Percentiles rank a stretch among this genome's conserved stretches.
Conservation (phyloP, 1,140 invertebrate genomes). For the Zaprionus inermis region DNA sequence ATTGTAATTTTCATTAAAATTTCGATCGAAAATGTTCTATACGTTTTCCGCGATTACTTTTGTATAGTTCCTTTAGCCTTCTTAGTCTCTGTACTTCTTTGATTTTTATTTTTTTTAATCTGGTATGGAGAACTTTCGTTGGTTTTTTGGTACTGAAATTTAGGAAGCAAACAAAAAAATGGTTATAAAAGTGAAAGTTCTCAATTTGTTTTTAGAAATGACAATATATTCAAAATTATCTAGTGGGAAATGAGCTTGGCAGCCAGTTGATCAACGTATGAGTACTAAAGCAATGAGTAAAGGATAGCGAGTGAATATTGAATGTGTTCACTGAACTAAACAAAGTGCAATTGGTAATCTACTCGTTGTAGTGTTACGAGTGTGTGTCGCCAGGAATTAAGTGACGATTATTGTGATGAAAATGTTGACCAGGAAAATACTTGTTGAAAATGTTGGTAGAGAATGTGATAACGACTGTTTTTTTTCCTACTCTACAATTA, state of each 20-base stretch:
- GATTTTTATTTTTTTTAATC: neutral
- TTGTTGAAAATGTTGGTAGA: too few relatives aligned
- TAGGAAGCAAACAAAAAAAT: slow-evolving; percentile 24
- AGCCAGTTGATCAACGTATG: neutral
- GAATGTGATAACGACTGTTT: too few relatives aligned
- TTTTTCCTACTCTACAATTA: too few relatives aligned
- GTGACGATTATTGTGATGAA: too few relatives aligned
- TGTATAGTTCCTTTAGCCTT: neutral
- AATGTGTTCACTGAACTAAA: neutral
- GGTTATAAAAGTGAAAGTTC: slow-evolving; percentile 1
- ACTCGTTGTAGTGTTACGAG: too few relatives aligned
- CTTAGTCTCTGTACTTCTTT: too few relatives aligned
- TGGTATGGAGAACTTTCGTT: neutral
- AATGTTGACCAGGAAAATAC: too few relatives aligned
- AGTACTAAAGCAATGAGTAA: too few relatives aligned
- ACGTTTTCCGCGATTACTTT: neutral
- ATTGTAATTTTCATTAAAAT: neutral
- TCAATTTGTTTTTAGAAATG: slow-evolving; percentile 16
- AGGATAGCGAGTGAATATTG: neutral
- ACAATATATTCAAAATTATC: neutral
- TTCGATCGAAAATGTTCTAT: neutral
- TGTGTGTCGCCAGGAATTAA: too few relatives aligned
- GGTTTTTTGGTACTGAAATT: slow-evolving; percentile 31
- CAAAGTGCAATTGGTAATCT: too few relatives aligned
- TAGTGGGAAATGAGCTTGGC: neutral